phyloP scores from a whole-genome alignment of 2,113 vertebrate species.

The Orthonyx spaldingii region DNA sequence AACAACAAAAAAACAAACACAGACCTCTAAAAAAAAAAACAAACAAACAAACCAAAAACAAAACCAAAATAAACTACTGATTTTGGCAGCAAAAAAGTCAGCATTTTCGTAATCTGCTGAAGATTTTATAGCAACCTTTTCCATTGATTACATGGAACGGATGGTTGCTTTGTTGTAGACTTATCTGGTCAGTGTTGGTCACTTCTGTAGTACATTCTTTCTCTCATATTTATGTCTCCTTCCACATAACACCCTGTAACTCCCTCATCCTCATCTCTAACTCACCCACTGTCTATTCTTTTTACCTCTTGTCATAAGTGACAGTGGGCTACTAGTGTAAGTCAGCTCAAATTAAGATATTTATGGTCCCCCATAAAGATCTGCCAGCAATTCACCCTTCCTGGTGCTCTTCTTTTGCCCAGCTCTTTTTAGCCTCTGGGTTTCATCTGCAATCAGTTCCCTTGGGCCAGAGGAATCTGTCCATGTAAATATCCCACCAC shows the following conservation, averaged over 20 bases:
- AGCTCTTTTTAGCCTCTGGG: neutral
- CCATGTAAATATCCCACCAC: neutral
- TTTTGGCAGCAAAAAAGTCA: neutral
- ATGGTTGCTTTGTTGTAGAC: neutral
- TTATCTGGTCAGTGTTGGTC: neutral
- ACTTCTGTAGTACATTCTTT: neutral
- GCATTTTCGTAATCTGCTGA: neutral
- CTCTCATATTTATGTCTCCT: neutral
- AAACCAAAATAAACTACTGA: neutral
- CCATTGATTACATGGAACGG: neutral
- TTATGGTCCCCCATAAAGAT: neutral
- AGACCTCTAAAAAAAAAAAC: neutral
- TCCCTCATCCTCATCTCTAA: neutral
- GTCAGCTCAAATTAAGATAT: neutral
- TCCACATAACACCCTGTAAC: neutral
- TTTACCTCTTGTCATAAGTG: neutral
- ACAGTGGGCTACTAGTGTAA: neutral
- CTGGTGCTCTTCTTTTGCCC: neutral
- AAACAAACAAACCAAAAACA: neutral
- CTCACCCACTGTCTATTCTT: neutral
- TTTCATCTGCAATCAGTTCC: neutral
- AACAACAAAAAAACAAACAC: neutral
- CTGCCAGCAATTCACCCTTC: neutral
- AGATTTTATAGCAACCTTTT: neutral
- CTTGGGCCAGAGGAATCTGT: neutral